Conservation (phyloP, 2,888 invertebrate species). For the Pseudococcus jackbeardsleyi region DNA sequence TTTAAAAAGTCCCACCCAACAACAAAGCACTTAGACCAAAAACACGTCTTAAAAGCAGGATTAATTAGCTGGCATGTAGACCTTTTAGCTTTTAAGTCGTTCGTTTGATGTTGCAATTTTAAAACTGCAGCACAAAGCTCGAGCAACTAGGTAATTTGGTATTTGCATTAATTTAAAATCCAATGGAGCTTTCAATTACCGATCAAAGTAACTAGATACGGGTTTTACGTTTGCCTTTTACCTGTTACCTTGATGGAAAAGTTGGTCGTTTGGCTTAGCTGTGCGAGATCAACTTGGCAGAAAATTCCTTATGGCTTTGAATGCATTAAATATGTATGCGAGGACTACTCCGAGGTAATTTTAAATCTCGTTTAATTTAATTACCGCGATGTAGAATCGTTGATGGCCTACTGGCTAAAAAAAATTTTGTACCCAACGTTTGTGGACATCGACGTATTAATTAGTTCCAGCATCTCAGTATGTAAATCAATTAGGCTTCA, state of each 20-base stretch:
- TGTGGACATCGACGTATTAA: no score
- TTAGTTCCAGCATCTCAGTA: no score
- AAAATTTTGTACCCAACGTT: no score
- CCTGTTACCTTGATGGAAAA: background rate
- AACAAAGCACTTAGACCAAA: slow-evolving; percentile 4
- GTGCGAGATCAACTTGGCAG: background rate
- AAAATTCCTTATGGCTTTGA: background rate
- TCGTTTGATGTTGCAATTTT: slow-evolving; percentile 3
- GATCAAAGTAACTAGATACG: slow-evolving; percentile 3
- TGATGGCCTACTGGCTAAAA: no score
- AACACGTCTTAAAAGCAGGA: background rate
- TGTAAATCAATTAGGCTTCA: no score
- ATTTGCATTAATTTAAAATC: slow-evolving; percentile 46
- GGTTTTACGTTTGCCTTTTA: background rate
- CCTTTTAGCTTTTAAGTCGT: slow-evolving; percentile 32
- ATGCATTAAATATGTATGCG: background rate
- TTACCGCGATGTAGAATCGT: background rate
- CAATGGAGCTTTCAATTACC: slow-evolving; percentile 25
- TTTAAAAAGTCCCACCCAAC: background rate
- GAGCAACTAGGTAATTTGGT: background rate
- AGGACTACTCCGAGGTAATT: background rate
- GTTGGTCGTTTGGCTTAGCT: background rate
- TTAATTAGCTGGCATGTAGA: background rate
- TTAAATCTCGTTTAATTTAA: background rate
- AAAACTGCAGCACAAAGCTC: slow-evolving; percentile 30